These are phyloP conservation scores for Hydriomena furcata DNA, from an alignment of 2,888 invertebrate species.

Conservation along the genomic window DNA sequence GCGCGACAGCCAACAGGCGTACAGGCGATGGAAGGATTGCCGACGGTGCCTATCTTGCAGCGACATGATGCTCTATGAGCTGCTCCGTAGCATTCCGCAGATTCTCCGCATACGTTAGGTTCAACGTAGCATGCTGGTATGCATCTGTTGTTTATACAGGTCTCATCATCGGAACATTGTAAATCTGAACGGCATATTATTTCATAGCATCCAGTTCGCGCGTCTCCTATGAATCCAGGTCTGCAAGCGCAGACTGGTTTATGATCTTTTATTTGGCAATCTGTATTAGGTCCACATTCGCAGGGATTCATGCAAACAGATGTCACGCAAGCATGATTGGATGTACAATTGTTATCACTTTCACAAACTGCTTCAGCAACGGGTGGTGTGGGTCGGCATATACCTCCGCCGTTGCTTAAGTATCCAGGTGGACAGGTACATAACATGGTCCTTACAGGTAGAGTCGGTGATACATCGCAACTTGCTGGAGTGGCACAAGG, in stretches of 20 bases:
- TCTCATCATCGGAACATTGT: constrained; percentile 92
- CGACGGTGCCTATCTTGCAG: constrained; percentile 91
- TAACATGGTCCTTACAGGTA: constrained; percentile 94
- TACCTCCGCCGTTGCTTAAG: constrained; percentile 92
- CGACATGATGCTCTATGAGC: constrained; percentile 93
- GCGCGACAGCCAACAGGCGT: constrained; percentile 91
- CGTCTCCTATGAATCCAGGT: constrained; percentile 92
- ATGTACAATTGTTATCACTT: constrained; percentile 90
- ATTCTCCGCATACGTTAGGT: constrained; percentile 88
- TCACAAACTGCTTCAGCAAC: constrained; percentile 86
- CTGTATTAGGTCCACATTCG: constrained; percentile 92
- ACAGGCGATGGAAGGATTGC: constrained; percentile 91
- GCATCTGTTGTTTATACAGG: constrained; percentile 93
- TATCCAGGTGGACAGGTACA: constrained; percentile 96
- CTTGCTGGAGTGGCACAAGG: constrained; percentile 92
- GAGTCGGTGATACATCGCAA: constrained; percentile 91
- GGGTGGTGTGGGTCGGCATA: constrained; percentile 89
- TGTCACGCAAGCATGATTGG: constrained; percentile 90
- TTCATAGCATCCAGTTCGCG: constrained; percentile 90
- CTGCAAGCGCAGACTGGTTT: constrained; percentile 94
- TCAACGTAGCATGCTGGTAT: constrained; percentile 90
- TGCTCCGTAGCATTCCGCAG: constrained; percentile 91
- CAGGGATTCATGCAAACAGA: constrained; percentile 93
- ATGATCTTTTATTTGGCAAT: constrained; percentile 92
- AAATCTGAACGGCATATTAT: constrained; percentile 88